Evolutionary conservation across 1,140 invertebrate genomes (phyloP), one percentile per base, ranked within the genome.

Genomic region (Lasaia peninsularis): DNA sequence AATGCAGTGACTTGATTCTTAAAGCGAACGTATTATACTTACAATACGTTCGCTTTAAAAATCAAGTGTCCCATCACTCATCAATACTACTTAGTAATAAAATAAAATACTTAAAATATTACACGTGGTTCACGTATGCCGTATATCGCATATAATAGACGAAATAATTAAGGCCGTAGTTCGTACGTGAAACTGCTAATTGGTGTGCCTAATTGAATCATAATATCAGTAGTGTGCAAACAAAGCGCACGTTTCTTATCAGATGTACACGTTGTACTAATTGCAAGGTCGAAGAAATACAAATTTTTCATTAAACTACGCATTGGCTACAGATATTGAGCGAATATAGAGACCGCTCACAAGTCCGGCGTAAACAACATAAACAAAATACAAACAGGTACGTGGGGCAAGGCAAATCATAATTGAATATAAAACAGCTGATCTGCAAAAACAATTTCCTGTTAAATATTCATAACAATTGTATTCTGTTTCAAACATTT

Each of bases 141-240:
- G 24, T 28, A 7, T 28, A 28, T 4, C 2, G 24, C 24, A 7
- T 7, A 4, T 28, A 28, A 28, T 28, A 28, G 33, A 59, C 56
- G 56, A 20, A 56, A 35, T 61, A 75, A 68, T 63, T 75, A 76
- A 65, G 69, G 40, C 48, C 48, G 44, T 35, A 21, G 14, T 57
- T 50, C 28, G 54, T 60, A 54, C 58, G 40, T 58, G 54, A 61
- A 60, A 35, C 33, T 63, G 54, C 20, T 63, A 55, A 61, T 64
- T 64, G 56, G 50, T 59, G 58, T 60, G 58, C 48, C 64, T 63
- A 67, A 73, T 76, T 70, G 69, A 70, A 70, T 55, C 52, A 52
- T 32, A 65, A 55, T 62, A 52, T 58, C 60, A 11, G 21, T 63
- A 62, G 57, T 60, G 21, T 58, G 56, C 54, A 62, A 69, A 66